These are phyloP conservation scores for Poecile atricapillus DNA, from an alignment of 2,113 vertebrate species.

Conservation along the genomic window DNA sequence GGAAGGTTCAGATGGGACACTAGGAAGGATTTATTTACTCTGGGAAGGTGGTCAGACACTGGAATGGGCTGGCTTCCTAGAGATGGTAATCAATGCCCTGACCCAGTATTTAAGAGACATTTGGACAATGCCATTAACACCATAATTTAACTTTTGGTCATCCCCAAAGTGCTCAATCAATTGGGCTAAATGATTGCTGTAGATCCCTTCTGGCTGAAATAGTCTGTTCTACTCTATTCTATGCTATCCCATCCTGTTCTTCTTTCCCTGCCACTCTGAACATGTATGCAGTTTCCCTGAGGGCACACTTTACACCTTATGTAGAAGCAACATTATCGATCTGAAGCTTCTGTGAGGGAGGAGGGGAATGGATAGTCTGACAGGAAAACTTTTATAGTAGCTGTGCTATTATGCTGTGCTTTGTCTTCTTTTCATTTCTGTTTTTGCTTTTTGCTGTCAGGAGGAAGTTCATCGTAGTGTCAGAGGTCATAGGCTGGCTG, in stretches of 20 bases:
- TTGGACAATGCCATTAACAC: neutral
- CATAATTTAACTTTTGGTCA: neutral
- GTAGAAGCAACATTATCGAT: neutral
- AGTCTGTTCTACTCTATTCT: too few relatives aligned
- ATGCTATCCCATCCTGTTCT: neutral
- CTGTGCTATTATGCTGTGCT: neutral
- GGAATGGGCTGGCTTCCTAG: neutral
- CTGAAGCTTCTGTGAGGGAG: neutral
- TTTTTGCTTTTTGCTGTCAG: neutral
- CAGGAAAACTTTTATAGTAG: neutral
- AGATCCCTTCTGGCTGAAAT: neutral
- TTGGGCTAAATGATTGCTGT: neutral
- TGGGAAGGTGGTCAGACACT: neutral
- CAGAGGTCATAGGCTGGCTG: neutral
- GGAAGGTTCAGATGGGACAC: neutral
- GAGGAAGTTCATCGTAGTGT: neutral
- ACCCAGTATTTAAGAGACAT: neutral
- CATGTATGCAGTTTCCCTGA: neutral
- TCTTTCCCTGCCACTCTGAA: neutral
- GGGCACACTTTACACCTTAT: neutral
- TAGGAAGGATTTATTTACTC: neutral
- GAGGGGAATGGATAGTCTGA: neutral
- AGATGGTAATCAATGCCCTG: neutral
- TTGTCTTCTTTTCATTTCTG: neutral
- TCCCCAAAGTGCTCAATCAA: neutral